Percentiles rank a stretch among this genome's conserved stretches.
phyloP scores from a whole-genome alignment of 2,113 vertebrate species.

The Leucoraja erinaceus region DNA sequence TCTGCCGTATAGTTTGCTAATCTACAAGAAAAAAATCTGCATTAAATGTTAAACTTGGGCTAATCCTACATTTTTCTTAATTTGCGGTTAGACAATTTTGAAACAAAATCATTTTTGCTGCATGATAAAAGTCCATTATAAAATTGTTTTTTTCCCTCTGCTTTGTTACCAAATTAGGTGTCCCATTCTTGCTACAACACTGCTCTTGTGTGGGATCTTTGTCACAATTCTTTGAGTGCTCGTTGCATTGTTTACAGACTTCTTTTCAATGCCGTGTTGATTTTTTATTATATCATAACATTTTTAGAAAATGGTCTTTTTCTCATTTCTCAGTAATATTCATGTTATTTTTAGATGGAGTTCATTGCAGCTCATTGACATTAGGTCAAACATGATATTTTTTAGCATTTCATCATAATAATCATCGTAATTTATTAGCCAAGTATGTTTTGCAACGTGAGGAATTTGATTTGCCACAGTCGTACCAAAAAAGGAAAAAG shows the following conservation, averaged over 20 bases:
- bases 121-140: not conserved
- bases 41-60: not conserved
- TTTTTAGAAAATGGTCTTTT: no score
- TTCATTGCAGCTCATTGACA: not conserved
- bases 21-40: not conserved
- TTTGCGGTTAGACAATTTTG: not conserved
- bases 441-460: no score
- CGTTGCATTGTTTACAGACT: not conserved
- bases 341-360: not conserved
- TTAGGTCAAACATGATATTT: no score
- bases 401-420: no score
- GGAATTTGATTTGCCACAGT: no score
- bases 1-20: conserved; percentile 19
- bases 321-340: not conserved
- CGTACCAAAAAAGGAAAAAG: no score
- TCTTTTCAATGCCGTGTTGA: not conserved
- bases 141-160: not conserved
- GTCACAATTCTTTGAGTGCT: not conserved
- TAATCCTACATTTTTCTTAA: not conserved
- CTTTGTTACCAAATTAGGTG: not conserved
- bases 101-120: not conserved
- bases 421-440: no score
- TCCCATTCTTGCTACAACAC: not conserved
- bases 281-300: not conserved
- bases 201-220: not conserved